Evolutionary conservation across 2,888 invertebrate genomes (phyloP), one percentile per base, ranked within the genome.

Genomic region (Mamestra brassicae): DNA sequence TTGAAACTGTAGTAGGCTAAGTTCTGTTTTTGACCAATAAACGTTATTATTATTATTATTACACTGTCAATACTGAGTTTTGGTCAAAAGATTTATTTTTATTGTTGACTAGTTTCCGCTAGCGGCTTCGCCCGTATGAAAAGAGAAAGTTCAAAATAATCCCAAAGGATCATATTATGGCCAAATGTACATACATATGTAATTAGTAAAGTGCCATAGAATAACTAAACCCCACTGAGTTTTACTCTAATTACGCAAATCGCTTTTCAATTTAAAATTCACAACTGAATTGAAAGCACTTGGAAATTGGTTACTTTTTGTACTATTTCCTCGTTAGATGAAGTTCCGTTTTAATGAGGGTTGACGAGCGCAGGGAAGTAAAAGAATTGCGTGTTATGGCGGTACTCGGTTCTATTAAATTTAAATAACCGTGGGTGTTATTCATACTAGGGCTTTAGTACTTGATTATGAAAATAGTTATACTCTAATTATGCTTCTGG

Each of bases 281-380:
- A 62, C 8, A 34, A 58, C 17, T 70, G 17, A 78, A 75, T 73
- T 68, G 55, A 80, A 83, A 38, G 57, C n/a, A 57, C 74, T 75
- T 55, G 74, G 70, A 71, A 72, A 78, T 78, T 70, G 58, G 66
- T 58, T 64, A 74, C 66, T 76, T 80, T 83, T 83, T 85, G 80
- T 77, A 61, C 62, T 61, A 66, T 71, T 80, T 70, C 62, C 79
- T 82, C 72, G 76, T 82, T 83, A 81, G 7, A 58, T 58, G 69
- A 60, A 71, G 63, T 66, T 70, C 47, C 15, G 57, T 83, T 80
- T 79, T 82, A 82, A 83, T 82, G 81, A 82, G 70, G 63, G 83
- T 57, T 71, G 60, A 75, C 76, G 54, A 63, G 52, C 61, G 36
- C n/a, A 62, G 55, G 55, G 69, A 63, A 47, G 42, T 65, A 63